Evolutionary conservation across 2,888 invertebrate genomes (phyloP).

Genomic region (Zhengitettix transpicula): DNA sequence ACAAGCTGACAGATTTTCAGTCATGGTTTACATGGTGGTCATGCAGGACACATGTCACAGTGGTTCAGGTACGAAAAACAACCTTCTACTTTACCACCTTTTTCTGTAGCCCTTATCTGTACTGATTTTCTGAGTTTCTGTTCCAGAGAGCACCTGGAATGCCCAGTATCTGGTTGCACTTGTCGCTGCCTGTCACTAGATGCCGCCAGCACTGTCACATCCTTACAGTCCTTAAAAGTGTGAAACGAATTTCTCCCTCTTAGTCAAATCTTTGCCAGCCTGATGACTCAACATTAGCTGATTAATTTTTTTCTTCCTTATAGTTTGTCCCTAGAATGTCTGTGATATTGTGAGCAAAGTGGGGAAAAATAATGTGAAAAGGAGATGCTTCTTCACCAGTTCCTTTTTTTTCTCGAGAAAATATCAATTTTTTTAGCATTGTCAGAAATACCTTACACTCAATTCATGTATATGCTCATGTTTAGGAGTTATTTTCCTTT

Average conservation of each 20-base stretch:
- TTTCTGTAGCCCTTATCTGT: not conserved
- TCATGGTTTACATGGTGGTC: conserved; percentile 96
- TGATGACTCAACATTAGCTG: too few species aligned
- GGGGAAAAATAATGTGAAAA: too few species aligned
- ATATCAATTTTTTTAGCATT: too few species aligned
- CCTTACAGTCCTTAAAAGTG: conserved; percentile 2
- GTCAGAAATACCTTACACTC: too few species aligned
- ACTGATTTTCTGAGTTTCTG: not conserved
- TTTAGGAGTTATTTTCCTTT: too few species aligned
- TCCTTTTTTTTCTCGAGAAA: too few species aligned
- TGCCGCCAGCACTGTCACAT: conserved; percentile 17
- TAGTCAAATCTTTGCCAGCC: too few species aligned
- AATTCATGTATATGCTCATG: too few species aligned
- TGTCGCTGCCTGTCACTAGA: conserved; percentile 77
- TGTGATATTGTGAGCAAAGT: too few species aligned
- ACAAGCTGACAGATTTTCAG: conserved; percentile 43
- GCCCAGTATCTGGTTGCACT: conserved; percentile 77
- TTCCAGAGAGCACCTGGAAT: conserved; percentile 57
- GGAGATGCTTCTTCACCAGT: too few species aligned
- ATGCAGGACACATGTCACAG: conserved; percentile 73
- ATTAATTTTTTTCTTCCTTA: too few species aligned
- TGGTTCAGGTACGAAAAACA: conserved; percentile 63
- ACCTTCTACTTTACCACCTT: conserved; percentile 2
- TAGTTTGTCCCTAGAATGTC: too few species aligned
- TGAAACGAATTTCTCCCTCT: not conserved